Evolutionary conservation across 92 coral and sea anemone species (phyloP).

Genomic region (Siderastrea radians): DNA sequence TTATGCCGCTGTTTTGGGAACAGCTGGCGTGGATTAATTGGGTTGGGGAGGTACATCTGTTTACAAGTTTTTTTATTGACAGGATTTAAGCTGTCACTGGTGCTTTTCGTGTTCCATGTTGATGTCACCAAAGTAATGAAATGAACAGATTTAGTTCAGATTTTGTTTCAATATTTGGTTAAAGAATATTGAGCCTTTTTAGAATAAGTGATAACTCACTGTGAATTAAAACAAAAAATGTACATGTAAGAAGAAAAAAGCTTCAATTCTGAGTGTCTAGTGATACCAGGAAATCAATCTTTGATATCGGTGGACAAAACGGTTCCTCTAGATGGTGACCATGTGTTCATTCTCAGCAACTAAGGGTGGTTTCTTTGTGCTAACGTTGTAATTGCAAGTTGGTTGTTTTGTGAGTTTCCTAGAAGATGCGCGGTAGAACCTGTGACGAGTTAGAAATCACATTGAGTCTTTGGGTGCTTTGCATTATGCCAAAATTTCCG

Average conservation of each 20-base stretch:
- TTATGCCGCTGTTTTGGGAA: constrained; percentile 87
- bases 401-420: too few relatives aligned
- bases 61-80: constrained; percentile 2
- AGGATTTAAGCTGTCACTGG: not conserved
- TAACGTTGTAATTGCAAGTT: too few relatives aligned
- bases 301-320: too few relatives aligned
- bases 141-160: not conserved
- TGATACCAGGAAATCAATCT: not conserved
- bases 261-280: not conserved
- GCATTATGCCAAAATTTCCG: too few relatives aligned
- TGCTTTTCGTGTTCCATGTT: not conserved
- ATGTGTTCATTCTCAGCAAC: too few relatives aligned
- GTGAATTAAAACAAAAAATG: not conserved
- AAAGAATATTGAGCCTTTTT: not conserved
- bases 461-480: too few relatives aligned
- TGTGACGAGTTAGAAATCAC: too few relatives aligned
- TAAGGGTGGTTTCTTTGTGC: too few relatives aligned
- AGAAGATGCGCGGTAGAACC: too few relatives aligned
- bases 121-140: not conserved
- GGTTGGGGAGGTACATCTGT: not conserved
- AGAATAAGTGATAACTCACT: too few relatives aligned
- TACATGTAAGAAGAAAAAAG: too few relatives aligned
- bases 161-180: not conserved
- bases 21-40: constrained; percentile 48
- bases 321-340: too few relatives aligned